phyloP scores from a whole-genome alignment of 2,113 vertebrate species.

The Sylvia atricapilla region DNA sequence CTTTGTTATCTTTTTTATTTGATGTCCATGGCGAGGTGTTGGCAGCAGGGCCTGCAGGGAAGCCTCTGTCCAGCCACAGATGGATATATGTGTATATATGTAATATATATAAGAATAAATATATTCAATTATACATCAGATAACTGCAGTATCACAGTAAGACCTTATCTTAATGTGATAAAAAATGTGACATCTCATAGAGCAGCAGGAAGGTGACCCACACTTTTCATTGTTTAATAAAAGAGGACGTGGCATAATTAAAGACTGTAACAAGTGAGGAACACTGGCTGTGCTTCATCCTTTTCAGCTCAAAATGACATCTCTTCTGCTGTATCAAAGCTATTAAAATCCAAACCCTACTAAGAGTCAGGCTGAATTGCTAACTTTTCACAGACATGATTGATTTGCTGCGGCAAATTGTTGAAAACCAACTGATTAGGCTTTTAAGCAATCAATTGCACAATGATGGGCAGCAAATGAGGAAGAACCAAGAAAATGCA shows the following conservation, averaged over 20 bases:
- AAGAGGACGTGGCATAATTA: not conserved
- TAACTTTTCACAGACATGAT: not conserved
- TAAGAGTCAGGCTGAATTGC: not conserved
- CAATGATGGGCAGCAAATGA: not conserved
- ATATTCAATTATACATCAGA: not conserved
- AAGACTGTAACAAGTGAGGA: not conserved
- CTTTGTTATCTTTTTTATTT: not conserved
- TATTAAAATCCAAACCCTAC: not conserved
- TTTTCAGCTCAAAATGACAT: not conserved
- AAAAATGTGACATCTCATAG: not conserved
- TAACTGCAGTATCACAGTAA: not conserved
- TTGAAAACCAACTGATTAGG: not conserved
- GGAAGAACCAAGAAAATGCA: not conserved
- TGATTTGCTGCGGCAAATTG: not conserved
- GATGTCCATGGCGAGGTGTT: not conserved
- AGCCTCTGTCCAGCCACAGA: not conserved
- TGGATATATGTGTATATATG: not conserved
- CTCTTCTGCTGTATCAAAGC: not conserved
- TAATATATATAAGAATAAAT: not conserved
- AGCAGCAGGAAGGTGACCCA: not conserved
- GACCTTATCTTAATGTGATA: not conserved
- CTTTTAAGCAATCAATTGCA: not conserved
- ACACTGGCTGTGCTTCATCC: not conserved
- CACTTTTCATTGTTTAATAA: not conserved
- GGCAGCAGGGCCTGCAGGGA: not conserved